Base-by-base conservation (phyloP, 2,797 vertebrate genomes). In the Chloroceryle amazona region DNA sequence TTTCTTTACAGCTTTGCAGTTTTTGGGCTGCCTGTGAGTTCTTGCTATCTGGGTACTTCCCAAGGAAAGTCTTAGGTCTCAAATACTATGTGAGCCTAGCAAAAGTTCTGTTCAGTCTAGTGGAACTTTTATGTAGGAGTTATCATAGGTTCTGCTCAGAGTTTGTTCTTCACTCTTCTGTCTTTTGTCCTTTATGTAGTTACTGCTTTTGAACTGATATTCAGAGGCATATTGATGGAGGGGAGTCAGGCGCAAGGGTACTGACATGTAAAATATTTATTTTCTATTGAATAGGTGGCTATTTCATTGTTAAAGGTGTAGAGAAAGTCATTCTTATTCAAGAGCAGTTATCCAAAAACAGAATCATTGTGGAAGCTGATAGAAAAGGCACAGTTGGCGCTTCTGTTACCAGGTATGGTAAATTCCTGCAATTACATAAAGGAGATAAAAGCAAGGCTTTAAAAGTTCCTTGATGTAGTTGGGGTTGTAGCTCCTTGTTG, bases 281-380 rank as follows among this genome's bases (percentile, higher is more conserved):
- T 92, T 90, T 97, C 68, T 73, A 10, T 76, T 91, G 58, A 60
- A 33, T 96, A 99, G 99, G 99, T 52, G 99, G 99, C 46, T 99
- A 99, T 95, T 99, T 99, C 96, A 99, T 99, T 46, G 99, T 99
- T 25, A 99, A 99, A 98, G 99, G 99, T 86, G 99, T 99, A 54
- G 99, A 99, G 95, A 99, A 99, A 94, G 99, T 99, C 6, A 99
- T 99, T 98, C 98, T 99, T 74, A 99, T 99, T 98, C 99, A 99
- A 96, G 99, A 99, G 83, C 99, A 99, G 97, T 98, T 99, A 72
- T 99, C 99, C 15, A 99, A 99, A 98, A 99, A 99, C 97, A 99
- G 99, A 89, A 99, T 99, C 88, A 99, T 99, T 65, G 99, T 99
- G 97, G 99, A 99, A 83, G 99, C 99, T 58, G 99, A 99, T 95